These are phyloP conservation scores for Pantelozetes paolii DNA, from an alignment of 2,888 invertebrate genomes.

Conservation along the genomic window DNA sequence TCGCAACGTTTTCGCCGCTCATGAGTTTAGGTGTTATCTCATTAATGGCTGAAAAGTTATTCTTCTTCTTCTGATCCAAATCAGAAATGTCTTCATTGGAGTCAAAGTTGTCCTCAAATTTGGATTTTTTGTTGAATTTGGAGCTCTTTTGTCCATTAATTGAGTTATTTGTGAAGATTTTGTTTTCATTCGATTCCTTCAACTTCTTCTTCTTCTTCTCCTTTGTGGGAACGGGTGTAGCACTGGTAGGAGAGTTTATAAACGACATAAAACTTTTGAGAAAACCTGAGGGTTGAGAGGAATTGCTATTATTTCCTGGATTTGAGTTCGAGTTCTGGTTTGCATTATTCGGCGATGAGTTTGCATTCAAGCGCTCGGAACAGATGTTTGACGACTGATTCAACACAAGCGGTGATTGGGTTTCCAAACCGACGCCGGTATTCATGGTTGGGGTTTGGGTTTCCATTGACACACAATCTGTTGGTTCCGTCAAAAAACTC, in stretches of 20 bases:
- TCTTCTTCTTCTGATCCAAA: slow-evolving; percentile 8
- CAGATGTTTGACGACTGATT: slow-evolving; percentile 23
- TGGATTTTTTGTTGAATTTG: slow-evolving; percentile 4
- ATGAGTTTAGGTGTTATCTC: slow-evolving; percentile 16
- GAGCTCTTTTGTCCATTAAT: slow-evolving; percentile 14
- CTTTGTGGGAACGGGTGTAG: neutral
- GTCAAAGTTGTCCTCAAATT: slow-evolving; percentile 13
- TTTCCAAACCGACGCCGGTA: neutral
- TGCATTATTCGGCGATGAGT: slow-evolving; percentile 7
- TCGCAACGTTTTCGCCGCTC: slow-evolving; percentile 8
- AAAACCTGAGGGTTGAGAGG: neutral
- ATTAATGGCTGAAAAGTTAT: slow-evolving; percentile 17
- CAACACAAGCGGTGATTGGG: slow-evolving; percentile 8
- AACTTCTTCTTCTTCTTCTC: slow-evolving; percentile 27
- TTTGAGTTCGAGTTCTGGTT: slow-evolving; percentile 23
- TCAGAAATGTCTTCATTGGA: slow-evolving; percentile 15
- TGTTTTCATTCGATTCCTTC: slow-evolving; percentile 33
- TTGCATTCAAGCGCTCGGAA: slow-evolving; percentile 7
- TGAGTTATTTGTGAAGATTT: slow-evolving; percentile 17
- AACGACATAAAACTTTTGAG: slow-evolving; percentile 19
- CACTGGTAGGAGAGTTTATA: neutral
- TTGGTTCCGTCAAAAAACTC: slow-evolving; percentile 25
- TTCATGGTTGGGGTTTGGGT: slow-evolving; percentile 21
- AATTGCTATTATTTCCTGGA: neutral
- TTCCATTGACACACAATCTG: slow-evolving; percentile 29